Percentiles rank a stretch among this genome's conserved stretches.
phyloP scores from a whole-genome alignment of 2,797 vertebrate species.

The Pterois miles region DNA sequence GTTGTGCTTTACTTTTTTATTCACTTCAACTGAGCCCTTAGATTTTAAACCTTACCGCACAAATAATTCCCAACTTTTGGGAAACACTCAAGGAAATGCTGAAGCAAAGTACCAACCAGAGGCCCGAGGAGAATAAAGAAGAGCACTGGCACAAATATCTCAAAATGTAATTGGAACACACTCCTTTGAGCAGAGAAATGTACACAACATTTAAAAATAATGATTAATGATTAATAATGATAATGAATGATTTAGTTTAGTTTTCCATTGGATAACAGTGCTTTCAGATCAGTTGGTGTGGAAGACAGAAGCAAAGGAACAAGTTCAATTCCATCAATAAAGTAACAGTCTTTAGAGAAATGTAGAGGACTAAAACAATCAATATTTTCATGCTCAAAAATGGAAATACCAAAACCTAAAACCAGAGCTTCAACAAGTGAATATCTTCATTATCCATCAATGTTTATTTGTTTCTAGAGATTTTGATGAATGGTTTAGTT shows the following conservation, averaged over 20 bases:
- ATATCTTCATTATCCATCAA: too few relatives aligned
- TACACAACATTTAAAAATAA: too few relatives aligned
- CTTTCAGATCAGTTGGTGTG: too few relatives aligned
- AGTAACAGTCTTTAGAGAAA: too few relatives aligned
- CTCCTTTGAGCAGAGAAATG: too few relatives aligned
- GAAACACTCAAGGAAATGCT: neutral
- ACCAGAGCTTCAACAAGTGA: too few relatives aligned
- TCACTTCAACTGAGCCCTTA: neutral
- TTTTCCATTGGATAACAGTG: too few relatives aligned
- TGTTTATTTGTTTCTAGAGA: neutral
- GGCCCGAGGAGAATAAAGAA: neutral
- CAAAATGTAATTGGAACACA: neutral
- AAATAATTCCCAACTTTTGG: neutral
- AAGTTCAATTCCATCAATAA: neutral
- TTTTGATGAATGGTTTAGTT: too few relatives aligned
- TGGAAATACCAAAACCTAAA: too few relatives aligned
- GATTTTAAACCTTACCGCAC: neutral
- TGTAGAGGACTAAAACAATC: neutral
- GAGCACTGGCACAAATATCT: neutral
- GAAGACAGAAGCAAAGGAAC: neutral
- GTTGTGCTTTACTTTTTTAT: neutral
- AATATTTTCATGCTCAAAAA: too few relatives aligned
- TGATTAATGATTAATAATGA: too few relatives aligned
- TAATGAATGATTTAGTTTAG: too few relatives aligned
- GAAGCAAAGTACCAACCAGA: neutral